Evolutionary conservation across 2,888 invertebrate genomes (phyloP).

Genomic region (Boloria selene): DNA sequence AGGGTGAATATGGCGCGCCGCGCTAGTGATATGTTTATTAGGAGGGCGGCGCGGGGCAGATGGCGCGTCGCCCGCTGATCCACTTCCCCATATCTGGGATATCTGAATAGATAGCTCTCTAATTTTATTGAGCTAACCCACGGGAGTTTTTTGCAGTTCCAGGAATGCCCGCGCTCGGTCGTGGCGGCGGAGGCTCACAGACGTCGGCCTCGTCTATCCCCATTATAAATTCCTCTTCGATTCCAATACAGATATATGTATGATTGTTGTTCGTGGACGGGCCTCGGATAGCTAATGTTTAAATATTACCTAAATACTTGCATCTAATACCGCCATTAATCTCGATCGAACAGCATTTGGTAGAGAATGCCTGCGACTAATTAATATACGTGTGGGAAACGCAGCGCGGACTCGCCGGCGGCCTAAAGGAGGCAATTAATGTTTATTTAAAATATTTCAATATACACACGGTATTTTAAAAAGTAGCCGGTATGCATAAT

Average conservation of each 20-base stretch:
- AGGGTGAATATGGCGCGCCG: conserved; percentile 10
- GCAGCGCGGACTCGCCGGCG: conserved; percentile 10
- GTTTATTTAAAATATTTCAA: conserved; percentile 33
- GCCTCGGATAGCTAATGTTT: conserved; percentile 40
- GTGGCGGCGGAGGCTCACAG: conserved; percentile 1
- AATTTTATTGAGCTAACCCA: conserved; percentile 54
- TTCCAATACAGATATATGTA: conserved; percentile 42
- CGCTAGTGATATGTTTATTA: conserved; percentile 52
- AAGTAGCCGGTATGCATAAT: conserved; percentile 25
- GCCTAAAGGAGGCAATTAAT: conserved; percentile 4
- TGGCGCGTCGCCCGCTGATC: conserved; percentile 47
- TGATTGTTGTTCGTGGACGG: conserved; percentile 34
- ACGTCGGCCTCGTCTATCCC: conserved; percentile 16
- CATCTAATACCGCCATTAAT: conserved; percentile 43
- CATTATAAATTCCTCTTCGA: conserved; percentile 43
- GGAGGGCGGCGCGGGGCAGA: conserved; percentile 51
- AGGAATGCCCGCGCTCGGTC: conserved; percentile 40
- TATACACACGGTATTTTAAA: conserved; percentile 22
- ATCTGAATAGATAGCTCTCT: conserved; percentile 68
- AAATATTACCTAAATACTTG: conserved; percentile 41
- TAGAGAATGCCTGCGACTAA: conserved; percentile 37
- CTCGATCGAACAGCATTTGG: conserved; percentile 36
- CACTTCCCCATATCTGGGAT: conserved; percentile 60
- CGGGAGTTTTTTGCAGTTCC: conserved; percentile 47
- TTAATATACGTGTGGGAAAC: conserved; percentile 43